Evolutionary conservation across 1,140 invertebrate genomes (phyloP), one percentile per base, ranked within the genome.

Genomic region (Stegodyphus mimosarum): DNA sequence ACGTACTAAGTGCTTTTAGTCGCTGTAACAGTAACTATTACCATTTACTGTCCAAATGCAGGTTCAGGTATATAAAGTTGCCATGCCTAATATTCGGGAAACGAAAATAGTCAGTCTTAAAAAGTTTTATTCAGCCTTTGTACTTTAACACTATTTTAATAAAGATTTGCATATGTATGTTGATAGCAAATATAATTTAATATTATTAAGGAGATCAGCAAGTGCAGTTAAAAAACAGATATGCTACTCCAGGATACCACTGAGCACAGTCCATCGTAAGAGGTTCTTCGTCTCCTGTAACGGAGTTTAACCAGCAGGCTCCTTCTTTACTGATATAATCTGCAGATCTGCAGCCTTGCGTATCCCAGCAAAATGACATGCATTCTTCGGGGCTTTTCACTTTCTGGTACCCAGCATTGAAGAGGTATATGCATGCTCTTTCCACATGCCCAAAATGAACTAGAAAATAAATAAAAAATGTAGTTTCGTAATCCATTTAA

Each of bases 321-420:
- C 75, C 75, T 63, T 77, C 33, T 18, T 55, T 78, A 13, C 48
- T 64, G 48, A 86, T 86, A 51, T 78, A 86, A 66, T 86, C 83
- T 15, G 83, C 83, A 48, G 83, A 86, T 78, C 83, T 71, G 50
- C 83, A 86, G 6, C 75, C 83, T 72, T 77, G 74, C 13, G 83
- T 86, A n/a, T 86, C 67, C 67, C 74, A 77, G 11, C 83, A 86
- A 33, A 86, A 86, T 7, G 75, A 77, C 83, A 86, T 86, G 9
- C 83, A 86, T 64, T 86, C 83, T 66, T 73, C 33, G 15, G 51
- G 74, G 66, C 67, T 86, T 73, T 78, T n/a, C 1, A 86, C 83
- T 48, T 86, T 86, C 18, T 86, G 49, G 33, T 78, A 86, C 1
- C 83, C 83, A 15, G 83, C 83, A 49, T 86, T 86, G 60, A 78